phyloP scores from a whole-genome alignment of 2,113 vertebrate species.

The Carassius auratus region DNA sequence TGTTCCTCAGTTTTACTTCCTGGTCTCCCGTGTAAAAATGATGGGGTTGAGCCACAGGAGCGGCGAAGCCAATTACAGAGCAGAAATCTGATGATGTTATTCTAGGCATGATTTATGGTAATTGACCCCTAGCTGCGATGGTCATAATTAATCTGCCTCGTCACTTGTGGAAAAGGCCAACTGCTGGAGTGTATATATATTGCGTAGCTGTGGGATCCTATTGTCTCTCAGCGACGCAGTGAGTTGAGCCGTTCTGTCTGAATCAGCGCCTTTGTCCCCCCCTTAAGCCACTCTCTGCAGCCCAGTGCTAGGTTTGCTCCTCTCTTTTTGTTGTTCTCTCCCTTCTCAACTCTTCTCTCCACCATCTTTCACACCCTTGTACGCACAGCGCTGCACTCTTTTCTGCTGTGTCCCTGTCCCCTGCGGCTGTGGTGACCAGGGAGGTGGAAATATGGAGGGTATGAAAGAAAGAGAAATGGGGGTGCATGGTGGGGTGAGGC shows the following conservation, averaged over 20 bases:
- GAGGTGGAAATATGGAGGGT: slow-evolving; percentile 12
- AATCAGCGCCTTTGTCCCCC: slow-evolving; percentile 59
- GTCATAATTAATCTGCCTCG: slow-evolving; percentile 66
- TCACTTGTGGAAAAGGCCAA: slow-evolving; percentile 64
- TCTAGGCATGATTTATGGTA: slow-evolving; percentile 67
- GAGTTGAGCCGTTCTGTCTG: slow-evolving; percentile 50
- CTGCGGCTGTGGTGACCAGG: slow-evolving; percentile 32
- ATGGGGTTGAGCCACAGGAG: slow-evolving; percentile 59
- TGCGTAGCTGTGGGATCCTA: slow-evolving; percentile 52
- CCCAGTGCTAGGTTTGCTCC: slow-evolving; percentile 39
- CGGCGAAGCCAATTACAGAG: slow-evolving; percentile 65
- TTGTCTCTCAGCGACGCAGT: slow-evolving; percentile 51
- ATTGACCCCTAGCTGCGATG: slow-evolving; percentile 63
- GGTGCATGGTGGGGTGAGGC: background rate
- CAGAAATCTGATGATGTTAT: slow-evolving; percentile 65
- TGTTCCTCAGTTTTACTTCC: slow-evolving; percentile 48
- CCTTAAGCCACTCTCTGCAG: slow-evolving; percentile 39
- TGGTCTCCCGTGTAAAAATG: slow-evolving; percentile 48
- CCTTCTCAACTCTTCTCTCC: slow-evolving; percentile 25
- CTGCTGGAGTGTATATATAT: slow-evolving; percentile 42
- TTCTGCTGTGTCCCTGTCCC: slow-evolving; percentile 25
- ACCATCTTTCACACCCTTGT: slow-evolving; percentile 19
- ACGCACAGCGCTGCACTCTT: slow-evolving; percentile 35
- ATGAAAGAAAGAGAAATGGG: slow-evolving; percentile 13
- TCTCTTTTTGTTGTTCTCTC: slow-evolving; percentile 50